These are phyloP conservation scores for Zaprionus inermis DNA, from an alignment of 1,140 invertebrate species.

Conservation along the genomic window DNA sequence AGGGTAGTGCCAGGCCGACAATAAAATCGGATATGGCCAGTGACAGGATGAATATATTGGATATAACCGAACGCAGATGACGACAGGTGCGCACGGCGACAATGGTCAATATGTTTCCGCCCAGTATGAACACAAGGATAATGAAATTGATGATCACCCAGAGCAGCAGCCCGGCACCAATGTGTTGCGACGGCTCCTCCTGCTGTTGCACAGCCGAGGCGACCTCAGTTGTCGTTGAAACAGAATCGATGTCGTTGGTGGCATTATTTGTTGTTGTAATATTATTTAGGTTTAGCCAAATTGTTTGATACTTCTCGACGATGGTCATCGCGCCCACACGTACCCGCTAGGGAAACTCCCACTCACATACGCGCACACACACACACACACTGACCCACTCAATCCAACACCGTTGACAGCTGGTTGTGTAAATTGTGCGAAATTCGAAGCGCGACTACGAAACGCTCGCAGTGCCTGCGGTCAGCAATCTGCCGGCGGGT, in stretches of 20 bases:
- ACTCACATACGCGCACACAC: constrained; percentile 18
- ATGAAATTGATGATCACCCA: constrained; percentile 87
- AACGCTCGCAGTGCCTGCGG: constrained; percentile 54
- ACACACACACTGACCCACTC: not conserved
- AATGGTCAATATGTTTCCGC: constrained; percentile 90
- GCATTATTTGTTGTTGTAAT: not conserved
- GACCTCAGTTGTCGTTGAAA: constrained; percentile 3
- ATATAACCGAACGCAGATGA: constrained; percentile 85
- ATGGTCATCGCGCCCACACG: constrained; percentile 32
- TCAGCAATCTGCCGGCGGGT: constrained; percentile 52
- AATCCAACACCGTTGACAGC: constrained; percentile 17
- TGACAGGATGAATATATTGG: constrained; percentile 90
- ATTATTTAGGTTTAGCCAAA: constrained; percentile 23
- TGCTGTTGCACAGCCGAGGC: not conserved
- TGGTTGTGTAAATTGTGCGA: constrained; percentile 19
- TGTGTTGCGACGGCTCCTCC: not conserved
- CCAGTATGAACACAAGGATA: constrained; percentile 88
- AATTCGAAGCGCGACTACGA: constrained; percentile 37
- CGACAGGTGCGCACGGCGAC: constrained; percentile 88
- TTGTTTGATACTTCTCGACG: constrained; percentile 15
- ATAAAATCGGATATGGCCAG: constrained; percentile 90
- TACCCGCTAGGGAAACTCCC: constrained; percentile 33
- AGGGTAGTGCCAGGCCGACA: constrained; percentile 89
- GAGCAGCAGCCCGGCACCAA: constrained; percentile 51
- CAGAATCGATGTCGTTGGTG: not conserved